phyloP scores from a whole-genome alignment of 2,888 invertebrate genomes.

The Melanophora roralis region DNA sequence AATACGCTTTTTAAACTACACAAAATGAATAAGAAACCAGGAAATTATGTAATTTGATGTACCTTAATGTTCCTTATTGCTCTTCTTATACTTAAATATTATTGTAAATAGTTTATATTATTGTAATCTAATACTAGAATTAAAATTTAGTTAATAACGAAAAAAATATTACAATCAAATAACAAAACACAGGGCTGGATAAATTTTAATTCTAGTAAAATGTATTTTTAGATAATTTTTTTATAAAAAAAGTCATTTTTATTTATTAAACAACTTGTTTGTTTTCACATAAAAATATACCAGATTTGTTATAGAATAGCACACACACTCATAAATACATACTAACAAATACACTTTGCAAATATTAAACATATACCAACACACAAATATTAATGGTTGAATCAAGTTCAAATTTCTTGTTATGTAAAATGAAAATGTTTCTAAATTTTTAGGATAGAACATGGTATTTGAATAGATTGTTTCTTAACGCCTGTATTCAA shows the following conservation, averaged over 20 bases:
- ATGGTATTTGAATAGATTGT: not conserved
- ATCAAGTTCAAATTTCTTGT: not conserved
- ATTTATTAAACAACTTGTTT: not conserved
- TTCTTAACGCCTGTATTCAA: slow-evolving; percentile 13
- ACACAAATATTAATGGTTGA: not conserved
- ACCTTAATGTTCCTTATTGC: too few relatives aligned
- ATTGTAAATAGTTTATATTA: too few relatives aligned
- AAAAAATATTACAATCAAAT: slow-evolving; percentile 62
- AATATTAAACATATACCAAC: not conserved
- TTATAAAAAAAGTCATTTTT: not conserved
- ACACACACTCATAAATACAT: not conserved
- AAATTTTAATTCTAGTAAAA: slow-evolving; percentile 70
- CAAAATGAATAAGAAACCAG: not conserved
- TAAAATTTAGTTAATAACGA: slow-evolving; percentile 30
- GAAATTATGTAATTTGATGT: too few relatives aligned
- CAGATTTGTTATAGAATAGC: slow-evolving; percentile 29
- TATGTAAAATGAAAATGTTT: too few relatives aligned
- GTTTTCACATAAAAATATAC: too few relatives aligned
- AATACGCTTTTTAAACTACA: not conserved
- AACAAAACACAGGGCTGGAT: slow-evolving; percentile 69
- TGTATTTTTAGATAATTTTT: not conserved
- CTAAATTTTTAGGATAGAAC: not conserved
- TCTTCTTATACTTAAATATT: too few relatives aligned
- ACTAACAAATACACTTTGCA: too few relatives aligned
- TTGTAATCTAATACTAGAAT: slow-evolving; percentile 47